phyloP scores from a whole-genome alignment of 2,797 vertebrate genomes.

The Falco novaeseelandiae region DNA sequence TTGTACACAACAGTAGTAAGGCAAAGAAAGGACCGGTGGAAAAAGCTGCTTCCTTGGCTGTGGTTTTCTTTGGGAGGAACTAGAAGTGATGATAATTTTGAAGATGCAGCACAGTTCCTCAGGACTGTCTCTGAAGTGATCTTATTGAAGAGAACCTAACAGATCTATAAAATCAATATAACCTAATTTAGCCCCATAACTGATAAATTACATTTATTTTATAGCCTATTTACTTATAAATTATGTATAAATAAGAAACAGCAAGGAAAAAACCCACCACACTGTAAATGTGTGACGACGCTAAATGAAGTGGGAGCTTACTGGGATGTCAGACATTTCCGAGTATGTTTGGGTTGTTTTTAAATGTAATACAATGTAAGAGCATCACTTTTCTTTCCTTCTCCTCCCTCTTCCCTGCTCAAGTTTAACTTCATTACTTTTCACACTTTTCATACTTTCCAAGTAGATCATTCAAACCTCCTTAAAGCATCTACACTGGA shows the following conservation, averaged over 20 bases:
- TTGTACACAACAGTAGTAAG: background rate
- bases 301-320: background rate
- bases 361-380: background rate
- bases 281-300: background rate
- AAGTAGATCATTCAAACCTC: background rate
- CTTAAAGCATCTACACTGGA: background rate
- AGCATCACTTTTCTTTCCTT: background rate
- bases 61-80: background rate
- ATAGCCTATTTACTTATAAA: background rate
- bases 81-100: background rate
- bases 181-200: background rate
- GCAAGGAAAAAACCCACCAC: background rate
- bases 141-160: background rate
- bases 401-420: background rate
- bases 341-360: background rate
- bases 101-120: background rate
- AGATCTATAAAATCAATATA: background rate
- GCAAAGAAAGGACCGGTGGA: background rate
- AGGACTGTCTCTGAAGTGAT: background rate
- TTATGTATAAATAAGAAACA: background rate
- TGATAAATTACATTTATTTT: background rate
- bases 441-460: background rate
- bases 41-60: background rate
- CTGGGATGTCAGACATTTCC: background rate
- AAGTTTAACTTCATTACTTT: background rate